Percentiles rank a stretch among this genome's conserved stretches.
phyloP scores from a whole-genome alignment of 2,797 vertebrate genomes.

The Amblyraja radiata region DNA sequence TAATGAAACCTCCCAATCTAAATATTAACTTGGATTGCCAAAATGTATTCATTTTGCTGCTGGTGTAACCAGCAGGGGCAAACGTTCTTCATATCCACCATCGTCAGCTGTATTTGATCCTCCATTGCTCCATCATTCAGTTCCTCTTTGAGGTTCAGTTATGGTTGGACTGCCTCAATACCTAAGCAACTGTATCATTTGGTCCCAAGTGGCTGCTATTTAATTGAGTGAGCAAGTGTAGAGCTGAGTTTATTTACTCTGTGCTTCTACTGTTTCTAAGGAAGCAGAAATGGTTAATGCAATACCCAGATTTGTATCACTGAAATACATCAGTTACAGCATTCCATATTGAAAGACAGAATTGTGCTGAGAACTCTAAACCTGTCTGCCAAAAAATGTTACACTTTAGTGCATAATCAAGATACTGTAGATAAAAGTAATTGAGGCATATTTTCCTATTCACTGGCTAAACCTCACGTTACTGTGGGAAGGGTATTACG shows the following conservation, averaged over 20 bases:
- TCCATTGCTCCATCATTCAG: neutral
- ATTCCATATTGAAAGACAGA: neutral
- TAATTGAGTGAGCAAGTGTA: neutral
- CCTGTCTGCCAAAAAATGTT: neutral
- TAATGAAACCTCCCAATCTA: neutral
- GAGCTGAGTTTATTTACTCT: neutral
- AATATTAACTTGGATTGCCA: neutral
- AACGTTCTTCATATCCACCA: neutral
- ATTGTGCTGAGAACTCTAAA: slow-evolving; percentile 1
- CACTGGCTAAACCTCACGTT: neutral
- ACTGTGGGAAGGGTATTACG: neutral
- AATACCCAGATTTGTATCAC: neutral
- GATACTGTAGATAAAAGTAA: neutral
- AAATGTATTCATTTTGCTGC: neutral
- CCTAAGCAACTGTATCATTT: neutral
- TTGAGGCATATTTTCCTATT: neutral
- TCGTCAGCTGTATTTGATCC: neutral
- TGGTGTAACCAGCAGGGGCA: neutral
- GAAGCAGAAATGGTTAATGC: slow-evolving; percentile 9
- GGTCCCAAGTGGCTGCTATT: too few species aligned
- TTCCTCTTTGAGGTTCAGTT: neutral
- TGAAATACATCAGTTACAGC: slow-evolving; percentile 1
- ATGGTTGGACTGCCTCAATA: neutral
- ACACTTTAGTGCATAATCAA: neutral
- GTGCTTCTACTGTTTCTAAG: neutral